phyloP scores from a whole-genome alignment of 2,888 invertebrate species.

The Agapetus fuscipes region DNA sequence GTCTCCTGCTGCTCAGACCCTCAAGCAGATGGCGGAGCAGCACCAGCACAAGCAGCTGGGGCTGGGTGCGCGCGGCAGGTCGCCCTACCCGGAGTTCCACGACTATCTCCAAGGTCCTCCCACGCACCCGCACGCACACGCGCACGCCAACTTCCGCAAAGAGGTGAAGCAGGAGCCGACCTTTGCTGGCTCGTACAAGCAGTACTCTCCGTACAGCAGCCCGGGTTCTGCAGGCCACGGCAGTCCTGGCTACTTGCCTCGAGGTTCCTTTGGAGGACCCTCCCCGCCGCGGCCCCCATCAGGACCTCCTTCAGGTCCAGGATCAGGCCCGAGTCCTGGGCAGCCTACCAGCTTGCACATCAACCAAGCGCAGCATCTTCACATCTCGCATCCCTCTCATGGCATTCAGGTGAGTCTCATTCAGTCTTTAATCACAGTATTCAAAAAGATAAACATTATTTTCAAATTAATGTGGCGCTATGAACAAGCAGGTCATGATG shows the following conservation, averaged over 20 bases:
- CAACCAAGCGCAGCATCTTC: slow-evolving; percentile 81
- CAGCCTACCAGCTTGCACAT: slow-evolving; percentile 51
- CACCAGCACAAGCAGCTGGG: slow-evolving; percentile 81
- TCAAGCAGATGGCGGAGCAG: slow-evolving; percentile 96
- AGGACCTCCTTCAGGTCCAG: slow-evolving; percentile 30
- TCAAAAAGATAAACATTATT: no score
- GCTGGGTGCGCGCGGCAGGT: slow-evolving; percentile 35
- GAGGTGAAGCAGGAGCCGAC: slow-evolving; percentile 23
- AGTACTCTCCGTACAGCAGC: slow-evolving; percentile 59
- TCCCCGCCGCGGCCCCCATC: slow-evolving; percentile 31
- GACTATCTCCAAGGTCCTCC: slow-evolving; percentile 26
- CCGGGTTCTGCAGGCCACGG: slow-evolving; percentile 49
- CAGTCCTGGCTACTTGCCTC: slow-evolving; percentile 36
- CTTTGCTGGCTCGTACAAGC: slow-evolving; percentile 39
- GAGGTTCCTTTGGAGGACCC: slow-evolving; percentile 31
- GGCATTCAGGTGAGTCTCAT: slow-evolving; percentile 64
- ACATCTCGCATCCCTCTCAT: slow-evolving; percentile 72
- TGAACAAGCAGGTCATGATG: no score
- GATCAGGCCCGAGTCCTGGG: slow-evolving; percentile 28
- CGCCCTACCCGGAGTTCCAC: slow-evolving; percentile 25
- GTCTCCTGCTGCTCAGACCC: slow-evolving; percentile 88
- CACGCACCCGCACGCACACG: no score
- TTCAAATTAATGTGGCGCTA: no score
- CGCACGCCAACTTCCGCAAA: slow-evolving; percentile 31
- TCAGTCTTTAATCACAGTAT: no score